Evolutionary conservation across 2,888 invertebrate genomes (phyloP).

Genomic region (Limnephilus lunatus): DNA sequence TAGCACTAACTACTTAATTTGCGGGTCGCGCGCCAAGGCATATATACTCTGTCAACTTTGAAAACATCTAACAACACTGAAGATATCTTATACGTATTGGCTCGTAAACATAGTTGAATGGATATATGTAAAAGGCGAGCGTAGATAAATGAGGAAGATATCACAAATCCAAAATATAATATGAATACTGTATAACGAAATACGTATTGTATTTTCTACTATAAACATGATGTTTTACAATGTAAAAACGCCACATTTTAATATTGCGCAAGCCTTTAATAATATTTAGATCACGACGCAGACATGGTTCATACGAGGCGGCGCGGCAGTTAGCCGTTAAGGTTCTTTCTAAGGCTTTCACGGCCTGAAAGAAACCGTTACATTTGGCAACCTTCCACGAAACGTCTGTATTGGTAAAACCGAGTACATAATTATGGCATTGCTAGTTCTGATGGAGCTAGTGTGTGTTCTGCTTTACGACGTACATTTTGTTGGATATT

Average conservation of each 20-base stretch:
- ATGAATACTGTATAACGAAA: background rate
- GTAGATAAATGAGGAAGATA: too few species aligned
- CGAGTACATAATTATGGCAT: background rate
- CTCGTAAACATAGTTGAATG: too few species aligned
- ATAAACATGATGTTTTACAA: background rate
- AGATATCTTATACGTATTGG: too few species aligned
- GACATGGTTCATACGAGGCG: background rate
- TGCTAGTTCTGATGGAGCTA: background rate
- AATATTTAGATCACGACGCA: background rate
- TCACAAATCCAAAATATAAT: background rate
- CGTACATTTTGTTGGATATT: background rate
- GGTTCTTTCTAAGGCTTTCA: conserved; percentile 21
- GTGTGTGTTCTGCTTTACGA: background rate
- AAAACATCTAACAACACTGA: too few species aligned
- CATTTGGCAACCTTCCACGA: conserved; percentile 20
- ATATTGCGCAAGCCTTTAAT: conserved; percentile 10
- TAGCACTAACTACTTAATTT: too few species aligned
- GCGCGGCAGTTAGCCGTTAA: background rate
- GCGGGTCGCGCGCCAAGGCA: too few species aligned
- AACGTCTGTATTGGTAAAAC: background rate
- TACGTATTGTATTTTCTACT: background rate
- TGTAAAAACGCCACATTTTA: background rate
- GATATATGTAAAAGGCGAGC: too few species aligned
- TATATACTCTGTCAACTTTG: too few species aligned
- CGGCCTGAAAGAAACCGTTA: conserved; percentile 12